These are phyloP conservation scores for Schrankia costaestrigalis DNA, from an alignment of 2,888 invertebrate species.

Conservation along the genomic window DNA sequence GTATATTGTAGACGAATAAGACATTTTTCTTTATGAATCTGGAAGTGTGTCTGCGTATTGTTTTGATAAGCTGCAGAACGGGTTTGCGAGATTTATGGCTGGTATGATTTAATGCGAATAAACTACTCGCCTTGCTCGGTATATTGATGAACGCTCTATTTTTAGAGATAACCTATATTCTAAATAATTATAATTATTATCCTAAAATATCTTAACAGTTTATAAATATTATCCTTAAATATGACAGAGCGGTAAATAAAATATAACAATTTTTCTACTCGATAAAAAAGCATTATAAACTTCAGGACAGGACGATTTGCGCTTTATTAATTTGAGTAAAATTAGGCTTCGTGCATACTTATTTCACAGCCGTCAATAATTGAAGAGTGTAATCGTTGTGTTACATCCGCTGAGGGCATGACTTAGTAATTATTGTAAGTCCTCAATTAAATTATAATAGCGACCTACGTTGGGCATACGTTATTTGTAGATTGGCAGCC, in stretches of 20 bases:
- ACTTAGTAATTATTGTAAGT: conserved; percentile 53
- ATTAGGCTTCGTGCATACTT: conserved; percentile 34
- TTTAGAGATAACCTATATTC: conserved; percentile 58
- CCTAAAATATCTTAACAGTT: no score
- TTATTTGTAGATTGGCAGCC: conserved; percentile 73
- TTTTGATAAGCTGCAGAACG: conserved; percentile 81
- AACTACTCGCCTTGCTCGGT: conserved; percentile 72
- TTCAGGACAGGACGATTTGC: background rate
- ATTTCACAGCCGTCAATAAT: conserved; percentile 20
- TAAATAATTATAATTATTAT: no score
- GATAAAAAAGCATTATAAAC: no score
- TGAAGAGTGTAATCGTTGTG: conserved; percentile 39
- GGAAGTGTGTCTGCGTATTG: conserved; percentile 80
- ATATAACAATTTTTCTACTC: no score
- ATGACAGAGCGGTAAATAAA: conserved; percentile 21
- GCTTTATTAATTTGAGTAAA: conserved; percentile 29
- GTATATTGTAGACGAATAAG: conserved; percentile 41
- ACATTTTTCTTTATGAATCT: conserved; percentile 58
- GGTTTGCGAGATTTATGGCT: conserved; percentile 78
- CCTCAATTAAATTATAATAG: conserved; percentile 70
- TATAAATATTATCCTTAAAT: conserved; percentile 28
- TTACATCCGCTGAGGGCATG: conserved; percentile 44
- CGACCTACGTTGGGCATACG: conserved; percentile 48
- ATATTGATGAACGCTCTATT: conserved; percentile 73
- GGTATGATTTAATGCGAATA: conserved; percentile 80